Percentiles rank a stretch among this genome's conserved stretches.
These are phyloP conservation scores for Neoniphon sammara DNA, from an alignment of 2,797 vertebrate genomes.

Conservation along the genomic window DNA sequence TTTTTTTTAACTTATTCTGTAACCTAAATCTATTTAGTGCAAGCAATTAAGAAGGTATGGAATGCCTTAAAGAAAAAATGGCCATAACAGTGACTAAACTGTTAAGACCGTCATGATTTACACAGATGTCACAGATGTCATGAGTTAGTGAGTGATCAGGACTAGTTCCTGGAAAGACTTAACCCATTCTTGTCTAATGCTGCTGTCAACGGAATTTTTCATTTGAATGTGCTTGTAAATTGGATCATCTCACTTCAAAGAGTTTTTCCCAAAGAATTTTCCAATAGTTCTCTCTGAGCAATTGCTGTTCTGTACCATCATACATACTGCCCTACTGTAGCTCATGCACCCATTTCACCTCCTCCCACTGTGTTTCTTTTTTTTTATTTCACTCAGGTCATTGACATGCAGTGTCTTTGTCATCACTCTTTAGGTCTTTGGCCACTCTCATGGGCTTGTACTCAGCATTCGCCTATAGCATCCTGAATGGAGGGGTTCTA, in stretches of 20 bases:
- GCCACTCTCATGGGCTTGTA: constrained; percentile 12
- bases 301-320: constrained; percentile 35
- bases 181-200: neutral
- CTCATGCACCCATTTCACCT: neutral
- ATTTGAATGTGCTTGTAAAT: constrained; percentile 33
- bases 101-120: constrained; percentile 8
- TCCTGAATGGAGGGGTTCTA: constrained; percentile 45
- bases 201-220: neutral
- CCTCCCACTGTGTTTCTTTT: constrained; percentile 12
- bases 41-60: too few species aligned
- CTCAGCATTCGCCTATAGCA: constrained; percentile 19
- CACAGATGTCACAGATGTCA: constrained; percentile 7
- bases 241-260: constrained; percentile 3
- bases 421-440: constrained; percentile 21
- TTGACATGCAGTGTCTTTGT: constrained; percentile 24
- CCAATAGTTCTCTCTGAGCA: neutral
- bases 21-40: too few species aligned
- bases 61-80: too few species aligned
- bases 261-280: too few species aligned
- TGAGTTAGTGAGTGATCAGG: constrained; percentile 12
- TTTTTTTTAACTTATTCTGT: too few species aligned
- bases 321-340: too few species aligned
- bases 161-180: neutral
- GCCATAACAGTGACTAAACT: too few species aligned
- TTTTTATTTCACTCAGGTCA: neutral